Conservation (phyloP, 2,888 invertebrate species). For the Stenurella melanura region DNA sequence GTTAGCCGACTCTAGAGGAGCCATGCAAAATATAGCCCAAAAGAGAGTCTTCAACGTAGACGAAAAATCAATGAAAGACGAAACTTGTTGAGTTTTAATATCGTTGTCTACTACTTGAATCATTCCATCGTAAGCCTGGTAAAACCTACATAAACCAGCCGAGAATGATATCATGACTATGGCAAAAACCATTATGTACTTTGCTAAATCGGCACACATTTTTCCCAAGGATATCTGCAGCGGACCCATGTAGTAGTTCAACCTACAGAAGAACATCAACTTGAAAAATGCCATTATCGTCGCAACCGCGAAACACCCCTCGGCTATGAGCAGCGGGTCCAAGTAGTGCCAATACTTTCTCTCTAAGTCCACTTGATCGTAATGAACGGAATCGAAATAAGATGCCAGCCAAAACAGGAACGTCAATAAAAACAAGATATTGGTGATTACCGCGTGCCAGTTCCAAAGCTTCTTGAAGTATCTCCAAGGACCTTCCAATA, state of each 20-base stretch:
- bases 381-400: constrained; percentile 73
- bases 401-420: constrained; percentile 80
- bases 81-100: constrained; percentile 76
- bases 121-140: constrained; percentile 79
- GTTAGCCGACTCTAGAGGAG: constrained; percentile 79
- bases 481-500: constrained; percentile 76
- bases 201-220: constrained; percentile 81
- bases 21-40: constrained; percentile 83
- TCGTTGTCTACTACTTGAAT: constrained; percentile 73
- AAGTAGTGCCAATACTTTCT: constrained; percentile 80
- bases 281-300: constrained; percentile 81
- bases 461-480: constrained; percentile 79
- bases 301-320: constrained; percentile 80
- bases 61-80: constrained; percentile 77
- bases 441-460: constrained; percentile 79
- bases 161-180: constrained; percentile 79
- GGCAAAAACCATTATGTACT: constrained; percentile 78
- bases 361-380: constrained; percentile 74
- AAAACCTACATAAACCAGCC: constrained; percentile 78
- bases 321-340: constrained; percentile 80
- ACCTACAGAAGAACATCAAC: constrained; percentile 78
- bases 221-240: constrained; percentile 81
- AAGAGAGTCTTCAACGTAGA: constrained; percentile 80
- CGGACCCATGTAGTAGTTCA: constrained; percentile 80
- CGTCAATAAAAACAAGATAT: constrained; percentile 77